Base-by-base conservation (phyloP, 1,140 invertebrate genomes). In the Ylistrum balloti region DNA sequence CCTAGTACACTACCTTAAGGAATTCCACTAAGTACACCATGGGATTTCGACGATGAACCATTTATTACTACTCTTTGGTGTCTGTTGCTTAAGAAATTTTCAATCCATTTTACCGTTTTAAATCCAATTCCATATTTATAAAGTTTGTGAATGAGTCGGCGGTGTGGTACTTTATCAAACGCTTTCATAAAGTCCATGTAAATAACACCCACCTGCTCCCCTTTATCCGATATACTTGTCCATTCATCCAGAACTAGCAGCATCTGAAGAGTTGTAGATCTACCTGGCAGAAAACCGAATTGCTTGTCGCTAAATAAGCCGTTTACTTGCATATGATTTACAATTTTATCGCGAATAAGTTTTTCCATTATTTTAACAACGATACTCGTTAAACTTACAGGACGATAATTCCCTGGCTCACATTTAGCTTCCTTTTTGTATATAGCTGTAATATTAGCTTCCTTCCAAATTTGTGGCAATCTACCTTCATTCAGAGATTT, bases 381-480 rank as follows among this genome's bases (percentile, higher is more conserved):
- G n/a, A n/a, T n/a, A n/a, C n/a, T n/a, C n/a, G n/a, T n/a, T n/a
- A n/a, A n/a, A n/a, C n/a, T n/a, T 32, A 86, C 85, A 15, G 33
- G 89, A 45, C 89, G 11, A 86, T 86, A 89, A 33, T 86, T 89
- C 33, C 33, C 20, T 86, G 89, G 33, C 20, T 28, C 45, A n/a
- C 20, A 22, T 33, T 86, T n/a, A n/a, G 86, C 45, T 7, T 38
- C 89, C 34, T 89, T 89, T 38, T 86, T 89, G 45, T 86, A 86
- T 17, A 89, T 38, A 28, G 34, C 85, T n/a, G 89, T 86, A 32
- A 86, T 74, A 32, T 45, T 17, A 33, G 33, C 35, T 56, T 56
- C 28, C 34, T 88, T 88, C 88, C 88, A 88, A 33, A 56, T n/a
- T 22, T 17, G 28, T 41, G 88, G 74, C 48, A n/a, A 56, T 35